Base-by-base conservation (phyloP, 1,140 invertebrate genomes). In the Drosophila chauvacae region DNA sequence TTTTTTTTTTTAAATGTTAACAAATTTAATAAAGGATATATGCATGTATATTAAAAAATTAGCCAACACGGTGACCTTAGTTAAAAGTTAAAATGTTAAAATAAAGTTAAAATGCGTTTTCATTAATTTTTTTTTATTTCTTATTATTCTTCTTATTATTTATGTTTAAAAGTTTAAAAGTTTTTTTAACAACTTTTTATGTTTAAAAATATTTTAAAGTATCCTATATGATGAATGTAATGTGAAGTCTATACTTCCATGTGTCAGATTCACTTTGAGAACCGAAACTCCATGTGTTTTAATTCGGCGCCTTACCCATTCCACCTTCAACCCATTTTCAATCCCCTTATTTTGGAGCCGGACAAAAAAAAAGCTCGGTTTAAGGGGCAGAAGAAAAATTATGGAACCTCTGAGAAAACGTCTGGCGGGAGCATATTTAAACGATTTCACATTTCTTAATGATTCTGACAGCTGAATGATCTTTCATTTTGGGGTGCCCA, bases 391-490 rank as follows among this genome's bases (percentile, higher is more conserved):
- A 37, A 35, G 51, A 60, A 51, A 37, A 48, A 69, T 58, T n/a
- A 66, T 65, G 72, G 61, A 68, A 60, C 42, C 56, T 66, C 33
- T 37, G 55, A n/a, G 53, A 51, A 56, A 50, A 55, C 18, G 28
- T 41, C 45, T 48, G 37, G 62, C 61, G 14, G 44, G 53, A 57
- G 26, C 84, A 88, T 60, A 88, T 87, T 87, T 87, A 87, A 87
- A 58, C 84, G 84, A 90, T 88, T 88, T 81, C 77, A 88, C 84
- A 88, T 85, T 72, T 77, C 84, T 87, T 88, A 88, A 88, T 88
- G 81, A 90, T 85, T 88, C 80, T 88, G 84, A 88, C 84, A 88
- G 84, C 84, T 88, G 81, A 90, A 90, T 90, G 84, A 90, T 88
- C 81, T 84, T 85, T 80, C 80, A 88, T 81, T 87, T 66, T 87